Base-by-base conservation (phyloP, 1,140 invertebrate genomes). In the Globodera rostochiensis region DNA sequence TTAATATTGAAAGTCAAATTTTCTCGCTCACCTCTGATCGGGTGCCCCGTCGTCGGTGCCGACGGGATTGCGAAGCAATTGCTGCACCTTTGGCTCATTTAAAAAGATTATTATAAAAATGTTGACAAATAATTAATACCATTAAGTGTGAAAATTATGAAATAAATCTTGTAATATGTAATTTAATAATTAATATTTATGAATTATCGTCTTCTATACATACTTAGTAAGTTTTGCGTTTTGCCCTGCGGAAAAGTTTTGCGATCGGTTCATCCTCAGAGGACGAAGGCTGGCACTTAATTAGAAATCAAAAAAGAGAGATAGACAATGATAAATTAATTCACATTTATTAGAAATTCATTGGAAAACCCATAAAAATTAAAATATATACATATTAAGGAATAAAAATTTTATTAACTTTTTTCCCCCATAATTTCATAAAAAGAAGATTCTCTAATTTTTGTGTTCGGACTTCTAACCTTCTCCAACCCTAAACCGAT, bases 281-380 rank as follows among this genome's bases (percentile, higher is more conserved):
- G 6, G 80, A 76, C 4, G 80, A 46, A n/a, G 79, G 21, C 49
- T 81, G 80, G n/a, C 80, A 81, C 64, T 77, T 3, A 69, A 78
- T 25, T 25, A 25, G 25, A 25, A 25, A 25, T 25, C 25, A 25
- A 25, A 25, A 25, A 0, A 25, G 0, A 25, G 25, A 25, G 25
- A 25, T 25, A 25, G n/a, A n/a, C n/a, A n/a, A n/a, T n/a, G n/a
- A n/a, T n/a, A n/a, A n/a, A n/a, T 25, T 25, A 25, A 25, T 25
- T 25, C 25, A 25, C 25, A 25, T 25, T 1, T 25, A 25, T 25
- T 25, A 25, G n/a, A n/a, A n/a, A 25, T 25, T 25, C 1, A 25
- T 25, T 0, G 25, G 25, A 25, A 25, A 25, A 25, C 0, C 25
- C 0, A 25, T 25, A 25, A 25, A 25, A 25, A 25, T 25, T 25